A percentile compares a stretch with the other conserved stretches of the same genome.
phyloP scores from a whole-genome alignment of 2,797 vertebrate species.

The Chloroceryle amazona region DNA sequence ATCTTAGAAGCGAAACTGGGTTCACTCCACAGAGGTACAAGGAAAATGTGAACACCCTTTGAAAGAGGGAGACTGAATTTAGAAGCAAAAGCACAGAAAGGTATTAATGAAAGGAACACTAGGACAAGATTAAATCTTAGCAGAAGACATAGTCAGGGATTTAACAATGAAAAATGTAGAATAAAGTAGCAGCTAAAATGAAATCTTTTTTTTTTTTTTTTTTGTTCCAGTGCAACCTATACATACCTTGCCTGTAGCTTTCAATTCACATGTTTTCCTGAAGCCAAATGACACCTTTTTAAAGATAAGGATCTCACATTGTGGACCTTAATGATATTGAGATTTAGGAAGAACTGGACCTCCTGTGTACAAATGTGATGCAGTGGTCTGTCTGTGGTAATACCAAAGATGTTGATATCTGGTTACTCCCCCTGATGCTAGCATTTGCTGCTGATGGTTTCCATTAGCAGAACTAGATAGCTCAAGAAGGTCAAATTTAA shows the following conservation, averaged over 20 bases:
- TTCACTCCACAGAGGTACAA: background rate
- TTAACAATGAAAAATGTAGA: background rate
- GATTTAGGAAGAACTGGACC: background rate
- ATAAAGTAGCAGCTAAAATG: background rate
- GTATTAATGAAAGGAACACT: background rate
- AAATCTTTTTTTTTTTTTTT: background rate
- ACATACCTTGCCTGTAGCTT: background rate
- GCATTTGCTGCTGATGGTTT: background rate
- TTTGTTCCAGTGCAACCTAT: background rate
- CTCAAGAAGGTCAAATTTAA: background rate
- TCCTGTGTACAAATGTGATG: background rate
- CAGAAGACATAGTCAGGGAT: background rate
- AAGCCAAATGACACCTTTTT: background rate
- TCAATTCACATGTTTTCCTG: background rate
- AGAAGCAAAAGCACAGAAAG: background rate
- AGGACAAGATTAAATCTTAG: background rate
- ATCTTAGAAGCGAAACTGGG: background rate
- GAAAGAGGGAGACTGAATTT: background rate
- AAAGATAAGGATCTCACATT: background rate
- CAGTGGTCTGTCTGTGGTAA: background rate
- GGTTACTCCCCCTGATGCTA: background rate
- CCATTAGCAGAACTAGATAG: background rate
- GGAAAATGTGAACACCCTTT: constrained; percentile 5
- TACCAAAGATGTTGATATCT: background rate
- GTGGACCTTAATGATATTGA: background rate